Percentiles rank a stretch among this genome's conserved stretches.
Conservation (phyloP, 2,797 vertebrate species). For the Poecilia velifera region DNA sequence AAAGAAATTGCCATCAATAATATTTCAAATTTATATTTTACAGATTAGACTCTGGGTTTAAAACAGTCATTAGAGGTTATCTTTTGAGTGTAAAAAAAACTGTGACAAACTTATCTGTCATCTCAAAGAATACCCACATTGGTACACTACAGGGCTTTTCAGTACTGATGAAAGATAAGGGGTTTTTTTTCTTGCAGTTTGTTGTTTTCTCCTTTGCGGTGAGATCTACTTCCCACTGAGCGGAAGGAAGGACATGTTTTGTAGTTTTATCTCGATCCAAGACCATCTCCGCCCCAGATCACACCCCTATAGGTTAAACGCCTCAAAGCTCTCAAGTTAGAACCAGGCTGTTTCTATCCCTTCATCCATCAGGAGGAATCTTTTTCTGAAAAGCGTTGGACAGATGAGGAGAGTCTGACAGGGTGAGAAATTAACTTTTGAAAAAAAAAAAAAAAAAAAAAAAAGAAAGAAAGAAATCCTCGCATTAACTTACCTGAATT, state of each 20-base stretch:
- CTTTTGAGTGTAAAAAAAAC: neutral
- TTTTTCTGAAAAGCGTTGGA: neutral
- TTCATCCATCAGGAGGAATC: neutral
- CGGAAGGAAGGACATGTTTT: conserved; percentile 46
- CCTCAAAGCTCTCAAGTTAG: conserved; percentile 36
- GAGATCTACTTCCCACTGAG: conserved; percentile 1
- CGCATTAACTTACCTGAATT: neutral
- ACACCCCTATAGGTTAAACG: conserved; percentile 34
- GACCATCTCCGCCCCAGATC: conserved; percentile 62
- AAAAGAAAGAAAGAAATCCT: neutral
- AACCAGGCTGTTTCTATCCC: neutral
- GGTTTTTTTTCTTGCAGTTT: neutral
- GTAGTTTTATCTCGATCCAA: conserved; percentile 58
- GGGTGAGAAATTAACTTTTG: conserved; percentile 25
- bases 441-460: too few species aligned
- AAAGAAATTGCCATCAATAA: neutral
- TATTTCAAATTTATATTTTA: neutral
- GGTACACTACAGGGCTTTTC: neutral
- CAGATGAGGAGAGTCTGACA: conserved; percentile 30
- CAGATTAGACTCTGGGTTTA: neutral
- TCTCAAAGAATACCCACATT: neutral
- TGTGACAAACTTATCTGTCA: neutral
- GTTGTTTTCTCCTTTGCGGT: neutral
- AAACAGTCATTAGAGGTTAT: neutral
- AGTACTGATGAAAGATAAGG: conserved; percentile 6